phyloP scores from a whole-genome alignment of 2,888 invertebrate genomes.

The Amphipyra berbera region DNA sequence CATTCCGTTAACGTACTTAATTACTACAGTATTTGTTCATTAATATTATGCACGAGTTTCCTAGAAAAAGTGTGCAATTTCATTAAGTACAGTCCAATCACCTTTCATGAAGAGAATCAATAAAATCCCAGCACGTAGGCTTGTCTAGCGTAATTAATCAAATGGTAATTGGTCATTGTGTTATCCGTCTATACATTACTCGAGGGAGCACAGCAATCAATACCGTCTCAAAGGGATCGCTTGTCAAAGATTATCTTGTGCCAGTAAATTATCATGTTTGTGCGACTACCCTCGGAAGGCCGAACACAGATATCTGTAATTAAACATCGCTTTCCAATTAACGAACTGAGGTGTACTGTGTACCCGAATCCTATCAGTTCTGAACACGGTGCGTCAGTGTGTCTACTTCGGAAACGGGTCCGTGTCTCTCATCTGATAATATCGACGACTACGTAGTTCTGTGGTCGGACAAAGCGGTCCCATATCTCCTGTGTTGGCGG shows the following conservation, averaged over 20 bases:
- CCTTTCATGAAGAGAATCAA: conserved; percentile 36
- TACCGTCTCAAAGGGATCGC: conserved; percentile 70
- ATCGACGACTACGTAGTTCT: conserved; percentile 48
- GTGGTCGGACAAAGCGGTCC: conserved; percentile 58
- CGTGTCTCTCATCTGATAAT: conserved; percentile 53
- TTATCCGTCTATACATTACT: conserved; percentile 57
- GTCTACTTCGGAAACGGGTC: conserved; percentile 42
- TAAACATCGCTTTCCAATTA: conserved; percentile 64
- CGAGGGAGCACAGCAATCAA: conserved; percentile 71
- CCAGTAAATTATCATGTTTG: conserved; percentile 73
- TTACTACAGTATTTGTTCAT: conserved; percentile 30
- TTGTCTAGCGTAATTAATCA: conserved; percentile 62
- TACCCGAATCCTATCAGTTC: conserved; percentile 57
- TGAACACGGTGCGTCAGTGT: conserved; percentile 57
- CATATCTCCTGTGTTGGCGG: conserved; percentile 53
- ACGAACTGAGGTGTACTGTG: conserved; percentile 44
- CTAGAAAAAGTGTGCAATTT: conserved; percentile 41
- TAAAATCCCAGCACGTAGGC: conserved; percentile 38
- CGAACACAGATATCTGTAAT: conserved; percentile 59
- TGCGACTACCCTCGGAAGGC: conserved; percentile 59
- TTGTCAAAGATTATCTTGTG: conserved; percentile 73
- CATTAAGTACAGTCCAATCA: conserved; percentile 42
- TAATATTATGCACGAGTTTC: conserved; percentile 29
- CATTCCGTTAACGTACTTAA: conserved; percentile 24
- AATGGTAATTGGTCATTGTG: conserved; percentile 68